phyloP scores from a whole-genome alignment of 2,888 invertebrate species.

The Crocallis elinguaria region DNA sequence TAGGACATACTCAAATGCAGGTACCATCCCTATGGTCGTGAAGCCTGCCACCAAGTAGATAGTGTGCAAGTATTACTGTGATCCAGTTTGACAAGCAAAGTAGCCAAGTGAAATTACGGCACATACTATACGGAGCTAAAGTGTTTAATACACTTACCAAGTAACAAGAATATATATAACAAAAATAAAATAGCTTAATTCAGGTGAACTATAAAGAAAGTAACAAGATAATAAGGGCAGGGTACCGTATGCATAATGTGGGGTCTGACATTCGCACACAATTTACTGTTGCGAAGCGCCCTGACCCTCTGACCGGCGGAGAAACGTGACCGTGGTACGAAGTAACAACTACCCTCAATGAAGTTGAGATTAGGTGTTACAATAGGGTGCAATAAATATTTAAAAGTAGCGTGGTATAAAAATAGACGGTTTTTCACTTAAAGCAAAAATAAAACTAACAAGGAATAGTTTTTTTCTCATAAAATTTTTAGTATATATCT shows the following conservation, averaged over 20 bases:
- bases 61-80: too few species aligned
- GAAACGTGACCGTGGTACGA: slow-evolving; percentile 56
- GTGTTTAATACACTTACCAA: not conserved
- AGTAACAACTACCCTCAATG: slow-evolving; percentile 30
- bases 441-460: too few species aligned
- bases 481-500: not conserved
- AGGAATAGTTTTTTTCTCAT: not conserved
- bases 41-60: too few species aligned
- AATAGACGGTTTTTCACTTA: not conserved
- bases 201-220: slow-evolving; percentile 10
- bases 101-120: too few species aligned
- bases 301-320: slow-evolving; percentile 56
- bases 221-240: slow-evolving; percentile 17
- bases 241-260: slow-evolving; percentile 51
- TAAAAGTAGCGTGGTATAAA: not conserved
- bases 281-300: slow-evolving; percentile 58
- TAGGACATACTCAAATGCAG: too few species aligned
- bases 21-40: too few species aligned
- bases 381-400: slow-evolving; percentile 16
- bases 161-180: not conserved
- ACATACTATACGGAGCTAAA: not conserved
- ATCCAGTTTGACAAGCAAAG: too few species aligned
- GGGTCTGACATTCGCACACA: slow-evolving; percentile 53
- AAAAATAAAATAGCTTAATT: not conserved
- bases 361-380: slow-evolving; percentile 25